A percentile compares a stretch with the other conserved stretches of the same genome.
Evolutionary conservation across 1,140 invertebrate species (phyloP).

Genomic region (Oppia nitens): DNA sequence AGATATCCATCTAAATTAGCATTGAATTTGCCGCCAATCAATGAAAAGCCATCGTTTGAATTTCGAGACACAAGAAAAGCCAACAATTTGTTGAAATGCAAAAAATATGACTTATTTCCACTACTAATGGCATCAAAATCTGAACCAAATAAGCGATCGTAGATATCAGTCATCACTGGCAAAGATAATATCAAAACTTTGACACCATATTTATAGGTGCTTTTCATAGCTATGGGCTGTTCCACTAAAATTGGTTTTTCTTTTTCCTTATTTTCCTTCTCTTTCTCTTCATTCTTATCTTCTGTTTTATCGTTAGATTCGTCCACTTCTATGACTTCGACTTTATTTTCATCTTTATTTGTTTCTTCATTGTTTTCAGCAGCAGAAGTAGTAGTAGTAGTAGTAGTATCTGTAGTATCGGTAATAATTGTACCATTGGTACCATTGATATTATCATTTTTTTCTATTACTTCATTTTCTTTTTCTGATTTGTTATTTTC

Average conservation of each 20-base stretch:
- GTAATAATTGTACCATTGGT: no score
- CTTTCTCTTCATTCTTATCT: background rate
- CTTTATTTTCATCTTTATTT: background rate
- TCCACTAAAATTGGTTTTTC: background rate
- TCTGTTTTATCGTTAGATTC: background rate
- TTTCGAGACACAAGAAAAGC: constrained; percentile 11
- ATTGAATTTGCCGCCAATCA: constrained; percentile 15
- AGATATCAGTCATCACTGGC: constrained; percentile 11
- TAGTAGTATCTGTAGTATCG: no score
- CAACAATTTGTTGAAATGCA: constrained; percentile 12
- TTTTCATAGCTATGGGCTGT: background rate
- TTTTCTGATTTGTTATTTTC: background rate
- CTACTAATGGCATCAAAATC: constrained; percentile 2
- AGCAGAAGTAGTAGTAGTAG: no score
- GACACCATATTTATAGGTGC: constrained; percentile 10
- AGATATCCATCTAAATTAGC: constrained; percentile 12
- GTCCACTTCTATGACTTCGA: background rate
- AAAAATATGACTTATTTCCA: background rate
- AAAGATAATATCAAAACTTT: constrained; percentile 15
- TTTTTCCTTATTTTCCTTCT: background rate
- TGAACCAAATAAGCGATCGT: constrained; percentile 11
- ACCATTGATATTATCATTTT: background rate
- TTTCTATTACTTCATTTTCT: background rate
- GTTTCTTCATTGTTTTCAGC: background rate
- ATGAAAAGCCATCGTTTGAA: constrained; percentile 13